Conservation (phyloP, 2,797 vertebrate species). For the Periophthalmus magnuspinnatus region DNA sequence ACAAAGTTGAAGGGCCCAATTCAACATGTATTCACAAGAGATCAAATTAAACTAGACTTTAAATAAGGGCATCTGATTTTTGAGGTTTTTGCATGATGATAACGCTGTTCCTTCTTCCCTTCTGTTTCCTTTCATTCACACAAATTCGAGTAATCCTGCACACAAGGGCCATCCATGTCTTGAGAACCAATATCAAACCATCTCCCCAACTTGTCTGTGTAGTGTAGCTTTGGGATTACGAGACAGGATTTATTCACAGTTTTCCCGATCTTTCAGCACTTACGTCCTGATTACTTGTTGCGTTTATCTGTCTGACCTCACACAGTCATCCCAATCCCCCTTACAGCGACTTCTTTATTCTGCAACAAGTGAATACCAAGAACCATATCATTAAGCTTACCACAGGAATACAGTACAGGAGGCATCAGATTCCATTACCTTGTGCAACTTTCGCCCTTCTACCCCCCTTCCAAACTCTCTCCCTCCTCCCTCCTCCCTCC, state of each 20-base stretch:
- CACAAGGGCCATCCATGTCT: neutral
- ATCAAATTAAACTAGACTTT: neutral
- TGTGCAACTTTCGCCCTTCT: conserved; percentile 35
- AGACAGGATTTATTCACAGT: conserved; percentile 47
- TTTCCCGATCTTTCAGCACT: conserved; percentile 30
- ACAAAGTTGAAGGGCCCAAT: too few species aligned
- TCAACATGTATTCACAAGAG: too few species aligned
- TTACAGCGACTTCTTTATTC: conserved; percentile 53
- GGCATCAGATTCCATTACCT: conserved; percentile 54
- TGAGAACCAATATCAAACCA: neutral
- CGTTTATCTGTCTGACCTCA: conserved; percentile 49
- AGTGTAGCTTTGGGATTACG: conserved; percentile 25
- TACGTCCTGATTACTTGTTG: conserved; percentile 50
- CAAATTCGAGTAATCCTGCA: neutral
- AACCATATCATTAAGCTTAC: conserved; percentile 62
- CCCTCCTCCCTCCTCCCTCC: too few species aligned
- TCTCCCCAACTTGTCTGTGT: neutral
- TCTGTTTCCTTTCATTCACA: too few species aligned
- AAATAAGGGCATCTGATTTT: neutral
- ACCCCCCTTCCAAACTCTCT: neutral
- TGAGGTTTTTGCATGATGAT: neutral
- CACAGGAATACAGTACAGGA: conserved; percentile 41
- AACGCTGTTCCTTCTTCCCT: too few species aligned
- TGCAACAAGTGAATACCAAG: conserved; percentile 49
- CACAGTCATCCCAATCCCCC: conserved; percentile 38